phyloP scores from a whole-genome alignment of 2,113 vertebrate genomes.

The Mastomys coucha region DNA sequence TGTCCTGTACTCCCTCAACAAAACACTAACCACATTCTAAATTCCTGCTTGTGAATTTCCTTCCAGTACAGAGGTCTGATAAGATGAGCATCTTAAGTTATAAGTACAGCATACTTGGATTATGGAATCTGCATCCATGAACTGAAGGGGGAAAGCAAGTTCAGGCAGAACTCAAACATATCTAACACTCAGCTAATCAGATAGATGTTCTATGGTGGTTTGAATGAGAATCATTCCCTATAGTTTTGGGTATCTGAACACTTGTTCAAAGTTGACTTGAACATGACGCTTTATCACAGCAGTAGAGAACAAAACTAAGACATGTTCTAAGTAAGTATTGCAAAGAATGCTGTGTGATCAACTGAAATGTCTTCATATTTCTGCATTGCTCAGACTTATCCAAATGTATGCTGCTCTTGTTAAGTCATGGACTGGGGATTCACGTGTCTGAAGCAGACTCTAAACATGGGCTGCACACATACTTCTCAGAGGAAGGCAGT shows the following conservation, averaged over 20 bases:
- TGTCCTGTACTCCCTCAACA: not conserved
- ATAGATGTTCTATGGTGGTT: not conserved
- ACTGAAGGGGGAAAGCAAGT: conserved; percentile 9
- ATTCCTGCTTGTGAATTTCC: conserved; percentile 11
- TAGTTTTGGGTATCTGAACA: not conserved
- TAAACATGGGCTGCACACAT: not conserved
- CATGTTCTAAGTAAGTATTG: not conserved
- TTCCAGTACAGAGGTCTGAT: not conserved
- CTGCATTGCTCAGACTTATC: not conserved
- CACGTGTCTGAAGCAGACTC: not conserved
- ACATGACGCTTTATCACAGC: not conserved
- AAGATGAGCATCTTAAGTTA: conserved; percentile 3
- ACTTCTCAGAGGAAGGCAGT: not conserved
- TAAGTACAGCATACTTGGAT: not conserved
- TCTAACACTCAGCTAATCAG: not conserved
- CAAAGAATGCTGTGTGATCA: not conserved
- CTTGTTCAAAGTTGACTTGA: not conserved
- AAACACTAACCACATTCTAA: not conserved
- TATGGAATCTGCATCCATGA: not conserved
- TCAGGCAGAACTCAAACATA: conserved; percentile 46
- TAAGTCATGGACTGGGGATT: not conserved
- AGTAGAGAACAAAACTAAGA: not conserved
- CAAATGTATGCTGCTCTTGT: not conserved
- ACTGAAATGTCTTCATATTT: not conserved
- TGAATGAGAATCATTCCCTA: not conserved